phyloP scores from a whole-genome alignment of 2,113 vertebrate genomes.

The Pachycephala philippinensis region DNA sequence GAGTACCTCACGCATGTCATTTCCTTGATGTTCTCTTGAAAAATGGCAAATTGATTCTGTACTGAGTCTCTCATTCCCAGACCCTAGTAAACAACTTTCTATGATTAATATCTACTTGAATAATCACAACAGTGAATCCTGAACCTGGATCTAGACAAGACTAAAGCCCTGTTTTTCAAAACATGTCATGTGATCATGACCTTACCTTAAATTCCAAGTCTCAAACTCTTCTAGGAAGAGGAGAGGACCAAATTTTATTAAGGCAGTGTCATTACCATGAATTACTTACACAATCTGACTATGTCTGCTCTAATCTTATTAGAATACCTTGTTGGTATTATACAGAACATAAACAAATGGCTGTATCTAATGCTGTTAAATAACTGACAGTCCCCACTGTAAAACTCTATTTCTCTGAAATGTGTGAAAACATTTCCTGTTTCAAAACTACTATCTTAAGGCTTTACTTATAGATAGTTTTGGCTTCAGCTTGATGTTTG shows the following conservation, averaged over 20 bases:
- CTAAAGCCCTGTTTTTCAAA: not conserved
- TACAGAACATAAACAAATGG: not conserved
- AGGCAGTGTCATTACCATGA: not conserved
- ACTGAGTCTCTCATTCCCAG: not conserved
- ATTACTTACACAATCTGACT: not conserved
- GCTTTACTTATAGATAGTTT: not conserved
- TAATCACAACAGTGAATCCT: not conserved
- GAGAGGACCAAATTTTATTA: not conserved
- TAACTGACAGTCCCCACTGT: not conserved
- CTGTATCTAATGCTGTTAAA: not conserved
- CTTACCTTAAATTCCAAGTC: not conserved
- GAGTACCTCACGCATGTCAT: not conserved
- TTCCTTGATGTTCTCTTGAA: not conserved
- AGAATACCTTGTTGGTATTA: not conserved
- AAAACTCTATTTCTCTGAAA: not conserved
- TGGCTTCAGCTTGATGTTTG: not conserved
- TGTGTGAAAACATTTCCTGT: not conserved
- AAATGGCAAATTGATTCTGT: not conserved
- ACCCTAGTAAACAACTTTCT: not conserved
- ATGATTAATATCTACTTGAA: not conserved
- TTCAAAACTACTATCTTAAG: not conserved
- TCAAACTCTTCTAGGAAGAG: not conserved
- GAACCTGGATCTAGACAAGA: not conserved
- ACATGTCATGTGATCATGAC: not conserved
- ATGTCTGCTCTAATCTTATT: not conserved